Conservation (phyloP, 92 coral and sea anemone genomes). For the Blastomussa wellsi region DNA sequence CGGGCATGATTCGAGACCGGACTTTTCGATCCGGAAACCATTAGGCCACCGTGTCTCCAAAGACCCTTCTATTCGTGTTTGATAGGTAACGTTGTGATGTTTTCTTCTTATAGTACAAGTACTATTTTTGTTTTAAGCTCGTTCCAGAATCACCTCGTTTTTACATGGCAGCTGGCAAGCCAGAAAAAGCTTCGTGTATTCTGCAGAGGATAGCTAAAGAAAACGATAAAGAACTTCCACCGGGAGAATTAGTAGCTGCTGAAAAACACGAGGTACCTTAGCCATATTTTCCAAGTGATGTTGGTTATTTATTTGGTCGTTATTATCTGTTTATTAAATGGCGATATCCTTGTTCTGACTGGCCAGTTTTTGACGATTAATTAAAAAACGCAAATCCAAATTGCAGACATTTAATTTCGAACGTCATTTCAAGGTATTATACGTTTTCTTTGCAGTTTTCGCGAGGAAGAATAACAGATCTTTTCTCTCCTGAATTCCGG, state of each 20-base stretch:
- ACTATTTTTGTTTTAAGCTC: slow-evolving; percentile 41
- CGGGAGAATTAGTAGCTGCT: slow-evolving; percentile 69
- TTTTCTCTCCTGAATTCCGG: slow-evolving; percentile 71
- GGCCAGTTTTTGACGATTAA: neutral
- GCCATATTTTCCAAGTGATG: too few species aligned
- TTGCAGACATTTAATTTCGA: too few species aligned
- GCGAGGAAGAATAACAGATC: slow-evolving; percentile 68
- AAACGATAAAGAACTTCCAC: slow-evolving; percentile 73
- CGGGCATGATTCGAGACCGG: too few species aligned
- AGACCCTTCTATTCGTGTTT: neutral
- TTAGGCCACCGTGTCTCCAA: too few species aligned
- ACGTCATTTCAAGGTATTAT: neutral
- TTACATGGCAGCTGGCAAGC: slow-evolving; percentile 75
- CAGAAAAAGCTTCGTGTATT: slow-evolving; percentile 69
- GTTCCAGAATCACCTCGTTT: slow-evolving; percentile 96
- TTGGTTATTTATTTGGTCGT: too few species aligned
- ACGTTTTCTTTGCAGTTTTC: slow-evolving; percentile 1
- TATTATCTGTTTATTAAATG: too few species aligned
- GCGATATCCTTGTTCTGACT: too few species aligned
- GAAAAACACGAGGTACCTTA: slow-evolving; percentile 53
- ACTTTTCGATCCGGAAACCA: too few species aligned
- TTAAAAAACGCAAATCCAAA: too few species aligned
- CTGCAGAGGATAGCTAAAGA: slow-evolving; percentile 79
- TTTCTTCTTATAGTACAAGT: neutral
- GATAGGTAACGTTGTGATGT: too few species aligned